These are phyloP conservation scores for Lutra lutra DNA, from an alignment of 2,797 vertebrate genomes.

Conservation along the genomic window DNA sequence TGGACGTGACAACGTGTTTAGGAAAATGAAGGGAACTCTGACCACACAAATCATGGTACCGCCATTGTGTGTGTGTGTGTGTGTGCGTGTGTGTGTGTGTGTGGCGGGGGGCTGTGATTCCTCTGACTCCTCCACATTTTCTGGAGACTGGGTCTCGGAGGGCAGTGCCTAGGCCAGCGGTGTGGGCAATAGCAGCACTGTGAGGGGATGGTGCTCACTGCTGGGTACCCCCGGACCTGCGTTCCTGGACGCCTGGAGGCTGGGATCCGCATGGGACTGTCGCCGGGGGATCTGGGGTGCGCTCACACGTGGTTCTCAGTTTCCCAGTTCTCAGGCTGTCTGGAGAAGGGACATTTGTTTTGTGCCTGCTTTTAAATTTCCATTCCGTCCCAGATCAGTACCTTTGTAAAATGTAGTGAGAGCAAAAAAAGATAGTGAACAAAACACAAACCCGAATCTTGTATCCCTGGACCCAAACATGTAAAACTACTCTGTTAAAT, in stretches of 20 bases:
- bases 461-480: not conserved
- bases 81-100: no score
- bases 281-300: accelerated
- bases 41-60: accelerated
- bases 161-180: not conserved
- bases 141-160: not conserved
- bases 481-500: not conserved
- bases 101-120: no score
- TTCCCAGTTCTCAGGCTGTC: not conserved
- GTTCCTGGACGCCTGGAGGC: not conserved
- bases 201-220: accelerated
- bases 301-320: not conserved
- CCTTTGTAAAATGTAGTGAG: not conserved
- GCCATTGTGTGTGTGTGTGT: no score
- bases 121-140: no score
- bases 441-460: not conserved
- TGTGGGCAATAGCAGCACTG: accelerated
- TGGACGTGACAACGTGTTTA: not conserved
- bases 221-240: accelerated
- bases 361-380: not conserved
- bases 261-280: no score
- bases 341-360: not conserved
- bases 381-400: not conserved
- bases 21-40: not conserved
- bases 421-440: not conserved